Base-by-base conservation (phyloP, 2,797 vertebrate genomes). In the Hephaestus fuliginosus region DNA sequence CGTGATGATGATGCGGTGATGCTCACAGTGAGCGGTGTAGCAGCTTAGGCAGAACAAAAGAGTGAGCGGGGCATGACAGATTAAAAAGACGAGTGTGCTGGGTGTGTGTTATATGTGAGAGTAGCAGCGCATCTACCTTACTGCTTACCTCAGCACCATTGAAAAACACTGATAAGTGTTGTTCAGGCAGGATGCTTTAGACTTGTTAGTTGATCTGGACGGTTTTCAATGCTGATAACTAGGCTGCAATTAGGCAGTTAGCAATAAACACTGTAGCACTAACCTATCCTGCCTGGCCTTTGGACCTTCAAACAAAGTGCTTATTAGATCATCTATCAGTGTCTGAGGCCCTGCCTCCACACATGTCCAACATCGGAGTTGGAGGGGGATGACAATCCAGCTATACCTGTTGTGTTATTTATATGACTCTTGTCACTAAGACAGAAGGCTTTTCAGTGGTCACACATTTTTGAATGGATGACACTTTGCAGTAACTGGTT, bases 1-100 rank as follows among this genome's bases (percentile, higher is more conserved):
- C 39, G 60, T 33, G 11, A 48, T 13, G 65, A 61, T 14, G 43
- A 56, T 65, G 58, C 43, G 66, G 58, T 36, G 65, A 79, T 74
- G 65, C 51, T 65, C 22, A 53, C 51, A 18, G 60, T 65, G 70
- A 71, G 74, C 2, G 14, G 20, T 64, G 65, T 46, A 65, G 48
- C 74, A 56, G 65, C 44, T 70, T 72, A 78, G 20, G 58, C 44
- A 30, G 44, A 83, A 86, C 64, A 82, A 81, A 88, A 74, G 48
- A 67, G 30, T n/a, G 44, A 80, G 33, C 61, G 43, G 74, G 84
- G 60, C 7, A 13, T 74, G 73, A 70, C 75, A 48, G 81, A 85
- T 87, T 84, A 75, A 81, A 70, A 18, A 70, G 56, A 67, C 15
- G 0, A 44, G 53, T 9, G 43, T 53, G 70, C 39, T 57, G 49